Base-by-base conservation (phyloP, 2,888 invertebrate species). In the Malthinus seriepunctatus region DNA sequence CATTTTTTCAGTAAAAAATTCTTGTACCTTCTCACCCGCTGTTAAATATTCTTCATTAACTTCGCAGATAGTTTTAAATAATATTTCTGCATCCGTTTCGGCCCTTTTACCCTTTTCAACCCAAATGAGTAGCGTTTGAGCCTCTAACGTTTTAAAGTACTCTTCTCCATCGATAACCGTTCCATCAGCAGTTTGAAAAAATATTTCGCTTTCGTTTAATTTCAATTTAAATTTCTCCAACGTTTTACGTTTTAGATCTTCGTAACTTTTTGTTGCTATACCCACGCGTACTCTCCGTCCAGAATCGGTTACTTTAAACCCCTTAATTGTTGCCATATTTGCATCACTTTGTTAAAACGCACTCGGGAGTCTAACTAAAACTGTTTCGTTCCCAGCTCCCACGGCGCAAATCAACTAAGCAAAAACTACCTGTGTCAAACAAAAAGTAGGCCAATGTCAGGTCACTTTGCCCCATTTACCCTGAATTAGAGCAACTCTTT, bases 81-180 rank as follows among this genome's bases (percentile, higher is more conserved):
- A 83, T 72, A 85, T 82, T 76, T 89, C 89, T 63, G 88, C 88
- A 69, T 89, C 90, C 3, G 79, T 79, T 44, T 74, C 74, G 1
- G 78, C 79, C 49, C 71, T 63, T 67, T 79, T 76, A 4, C 79
- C 79, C 15, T 71, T 63, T 60, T 73, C 74, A 42, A 77, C 73
- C 79, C 79, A 77, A 44, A 92, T 86, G 56, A 93, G 83, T 10
- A 91, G 80, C 0, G 90, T 90, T 75, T 93, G 93, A 0, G 90
- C 79, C 47, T 89, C 86, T 51, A 93, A 72, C 0, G 89, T 89
- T 62, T 81, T 78, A 69, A 93, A 87, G 74, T 92, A 93, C 32
- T 89, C 90, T 66, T 93, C 89, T 68, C 88, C 89, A 42, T 87
- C 85, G 11, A 91, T 84, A 66, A 84, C 80, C 32, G 88, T 88